Evolutionary conservation across 1,140 invertebrate species (phyloP), one percentile per base, ranked within the genome.

Genomic region (Bombus pascuorum): DNA sequence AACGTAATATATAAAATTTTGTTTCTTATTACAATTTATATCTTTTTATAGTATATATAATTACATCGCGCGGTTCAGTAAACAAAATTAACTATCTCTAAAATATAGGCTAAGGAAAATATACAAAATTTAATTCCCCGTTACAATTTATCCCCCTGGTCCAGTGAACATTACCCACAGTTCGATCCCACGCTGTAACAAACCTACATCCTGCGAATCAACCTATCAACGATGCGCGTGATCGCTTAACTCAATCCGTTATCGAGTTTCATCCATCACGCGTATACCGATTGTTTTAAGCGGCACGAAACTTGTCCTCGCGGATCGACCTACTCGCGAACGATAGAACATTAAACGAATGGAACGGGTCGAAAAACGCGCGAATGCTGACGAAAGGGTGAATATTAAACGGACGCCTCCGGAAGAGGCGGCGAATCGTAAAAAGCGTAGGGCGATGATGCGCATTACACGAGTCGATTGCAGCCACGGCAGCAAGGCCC

Each of bases 401-500:
- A 90, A 90, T 89, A 90, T 87, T 86, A 77, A 83, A 44, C 42
- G 44, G 42, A 39, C 4, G 22, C 12, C 25, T 22, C 10, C 42
- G 59, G 71, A 82, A 47, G 80, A 70, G 70, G n/a, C 42, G 80
- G 66, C 83, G 80, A 62, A n/a, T 62, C 77, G 80, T 47, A 85
- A 71, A 66, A 84, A 89, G 78, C 74, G 78, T 88, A 92, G 92
- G 90, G 91, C 89, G 92, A 93, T 91, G 92, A 92, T 90, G 91
- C 89, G 92, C 89, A 91, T 93, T 93, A 93, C 90, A 92, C 92
- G 92, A 93, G 90, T 91, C 91, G 92, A 92, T 92, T 91, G 92
- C 90, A 91, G 90, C 88, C 88, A 53, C 47, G 47, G 47, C 47
- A 87, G 89, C 91, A 85, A 80, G 88, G 91, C 81, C 87, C 76